phyloP scores from a whole-genome alignment of 2,113 vertebrate genomes.

The Salvelinus fontinalis region DNA sequence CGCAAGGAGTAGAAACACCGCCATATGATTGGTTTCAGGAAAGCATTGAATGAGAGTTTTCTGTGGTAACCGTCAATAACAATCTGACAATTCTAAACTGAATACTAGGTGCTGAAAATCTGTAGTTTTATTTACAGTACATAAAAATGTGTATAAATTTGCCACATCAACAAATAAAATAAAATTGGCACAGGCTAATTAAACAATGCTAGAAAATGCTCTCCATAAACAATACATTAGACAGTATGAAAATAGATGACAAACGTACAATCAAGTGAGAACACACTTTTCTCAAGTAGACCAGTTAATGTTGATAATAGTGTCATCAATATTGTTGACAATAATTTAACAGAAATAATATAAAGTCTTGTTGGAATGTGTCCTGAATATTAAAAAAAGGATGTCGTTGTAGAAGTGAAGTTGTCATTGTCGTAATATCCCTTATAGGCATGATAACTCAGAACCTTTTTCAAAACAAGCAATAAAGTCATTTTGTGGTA shows the following conservation, averaged over 20 bases:
- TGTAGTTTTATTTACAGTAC: background rate
- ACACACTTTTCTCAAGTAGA: conserved; percentile 33
- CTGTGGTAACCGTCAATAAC: background rate
- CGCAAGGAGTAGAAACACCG: no score
- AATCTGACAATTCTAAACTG: no score
- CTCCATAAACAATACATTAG: conserved; percentile 16
- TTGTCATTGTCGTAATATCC: background rate
- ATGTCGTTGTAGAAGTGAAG: background rate
- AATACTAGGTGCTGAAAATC: no score
- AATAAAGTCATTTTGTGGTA: background rate
- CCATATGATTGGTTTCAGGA: no score
- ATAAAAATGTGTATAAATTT: background rate
- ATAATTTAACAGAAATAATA: background rate
- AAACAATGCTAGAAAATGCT: conserved; percentile 15
- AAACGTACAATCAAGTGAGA: conserved; percentile 10
- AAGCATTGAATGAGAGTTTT: background rate
- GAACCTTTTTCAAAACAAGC: background rate
- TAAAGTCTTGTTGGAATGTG: conserved; percentile 6
- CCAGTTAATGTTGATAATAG: conserved; percentile 21
- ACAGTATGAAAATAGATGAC: conserved; percentile 8
- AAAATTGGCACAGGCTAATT: background rate
- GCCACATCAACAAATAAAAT: background rate
- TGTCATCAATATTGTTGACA: conserved; percentile 7
- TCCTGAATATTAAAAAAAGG: background rate
- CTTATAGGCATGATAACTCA: background rate